Evolutionary conservation across 2,888 invertebrate genomes (phyloP).

Genomic region (Watsonalla cultraria): DNA sequence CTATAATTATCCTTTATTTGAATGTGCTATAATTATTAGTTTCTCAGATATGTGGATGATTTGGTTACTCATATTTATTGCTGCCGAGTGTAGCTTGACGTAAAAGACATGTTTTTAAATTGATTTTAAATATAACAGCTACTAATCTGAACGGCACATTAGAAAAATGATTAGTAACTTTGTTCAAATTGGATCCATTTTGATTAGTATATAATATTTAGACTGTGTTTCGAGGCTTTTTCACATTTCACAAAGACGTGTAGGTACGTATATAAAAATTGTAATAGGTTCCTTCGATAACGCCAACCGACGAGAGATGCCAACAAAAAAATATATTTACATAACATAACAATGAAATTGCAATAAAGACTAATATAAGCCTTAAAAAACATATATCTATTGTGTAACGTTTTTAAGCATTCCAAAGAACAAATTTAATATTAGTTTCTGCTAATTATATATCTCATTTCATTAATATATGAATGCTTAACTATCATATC

Average conservation of each 20-base stretch:
- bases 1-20: too few relatives aligned
- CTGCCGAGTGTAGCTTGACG: too few relatives aligned
- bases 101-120: too few relatives aligned
- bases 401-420: slow-evolving; percentile 46
- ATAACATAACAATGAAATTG: neutral
- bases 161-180: neutral
- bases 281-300: slow-evolving; percentile 38
- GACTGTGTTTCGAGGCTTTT: slow-evolving; percentile 65
- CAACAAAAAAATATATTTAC: slow-evolving; percentile 32
- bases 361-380: slow-evolving; percentile 1
- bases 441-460: neutral
- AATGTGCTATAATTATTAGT: too few relatives aligned
- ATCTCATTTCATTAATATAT: too few relatives aligned
- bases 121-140: too few relatives aligned
- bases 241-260: slow-evolving; percentile 33
- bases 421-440: slow-evolving; percentile 54
- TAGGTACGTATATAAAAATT: slow-evolving; percentile 31
- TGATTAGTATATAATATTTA: slow-evolving; percentile 46
- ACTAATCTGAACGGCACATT: too few relatives aligned
- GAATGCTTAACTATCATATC: neutral
- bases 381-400: slow-evolving; percentile 6
- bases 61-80: too few relatives aligned
- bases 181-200: slow-evolving; percentile 10
- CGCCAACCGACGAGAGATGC: slow-evolving; percentile 50
- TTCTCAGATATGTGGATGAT: too few relatives aligned